phyloP scores from a whole-genome alignment of 2,888 invertebrate genomes.

The Parnassius apollo region DNA sequence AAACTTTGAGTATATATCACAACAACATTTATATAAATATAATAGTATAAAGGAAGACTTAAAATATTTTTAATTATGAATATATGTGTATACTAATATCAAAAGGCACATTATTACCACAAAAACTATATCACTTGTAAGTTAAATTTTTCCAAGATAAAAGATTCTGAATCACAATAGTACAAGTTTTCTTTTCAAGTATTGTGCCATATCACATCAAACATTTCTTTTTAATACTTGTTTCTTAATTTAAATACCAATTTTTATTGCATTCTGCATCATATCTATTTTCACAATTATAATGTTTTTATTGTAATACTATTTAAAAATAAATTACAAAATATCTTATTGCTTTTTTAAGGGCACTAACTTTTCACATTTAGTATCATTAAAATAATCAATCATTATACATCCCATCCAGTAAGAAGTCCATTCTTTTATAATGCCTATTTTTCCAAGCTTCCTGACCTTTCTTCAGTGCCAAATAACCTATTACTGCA shows the following conservation, averaged over 20 bases:
- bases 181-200: too few relatives aligned
- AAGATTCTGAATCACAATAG: background rate
- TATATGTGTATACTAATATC: slow-evolving; percentile 31
- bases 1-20: slow-evolving; percentile 50
- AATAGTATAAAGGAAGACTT: slow-evolving; percentile 44
- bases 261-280: background rate
- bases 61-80: slow-evolving; percentile 31
- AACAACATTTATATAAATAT: slow-evolving; percentile 38
- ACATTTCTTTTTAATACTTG: too few relatives aligned
- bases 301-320: background rate
- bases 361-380: background rate
- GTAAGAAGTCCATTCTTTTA: slow-evolving; percentile 92
- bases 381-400: slow-evolving; percentile 47
- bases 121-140: background rate
- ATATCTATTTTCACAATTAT: background rate
- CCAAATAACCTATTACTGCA: slow-evolving; percentile 84
- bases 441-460: slow-evolving; percentile 94
- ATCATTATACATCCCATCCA: slow-evolving; percentile 95
- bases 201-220: too few relatives aligned
- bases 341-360: background rate
- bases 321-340: background rate
- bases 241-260: too few relatives aligned
- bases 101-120: slow-evolving; percentile 45
- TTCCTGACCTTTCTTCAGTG: slow-evolving; percentile 86
- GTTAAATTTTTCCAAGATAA: background rate